Percentiles rank a stretch among this genome's conserved stretches.
Evolutionary conservation across 2,113 vertebrate species (phyloP).

Genomic region (Cairina moschata): DNA sequence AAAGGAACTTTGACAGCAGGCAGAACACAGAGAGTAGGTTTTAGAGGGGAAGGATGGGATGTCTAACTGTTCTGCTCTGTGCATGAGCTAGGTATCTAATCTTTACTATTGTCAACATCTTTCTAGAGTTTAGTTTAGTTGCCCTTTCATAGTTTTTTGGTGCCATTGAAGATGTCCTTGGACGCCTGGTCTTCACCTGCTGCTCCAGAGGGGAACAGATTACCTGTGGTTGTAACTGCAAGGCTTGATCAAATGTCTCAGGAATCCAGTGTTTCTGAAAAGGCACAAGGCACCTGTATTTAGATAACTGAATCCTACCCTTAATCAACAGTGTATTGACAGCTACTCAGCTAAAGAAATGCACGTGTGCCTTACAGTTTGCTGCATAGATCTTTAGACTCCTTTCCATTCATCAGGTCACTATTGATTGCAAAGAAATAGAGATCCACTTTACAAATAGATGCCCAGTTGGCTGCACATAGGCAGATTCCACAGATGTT

Average conservation of each 20-base stretch:
- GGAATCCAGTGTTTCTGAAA: background rate
- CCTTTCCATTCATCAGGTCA: background rate
- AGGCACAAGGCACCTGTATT: background rate
- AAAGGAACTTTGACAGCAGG: background rate
- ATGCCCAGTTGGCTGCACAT: background rate
- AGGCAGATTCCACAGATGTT: background rate
- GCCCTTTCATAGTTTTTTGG: background rate
- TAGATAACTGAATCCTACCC: background rate
- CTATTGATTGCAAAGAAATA: background rate
- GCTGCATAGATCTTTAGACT: background rate
- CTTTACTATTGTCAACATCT: background rate
- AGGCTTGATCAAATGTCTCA: background rate
- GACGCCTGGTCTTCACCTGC: background rate
- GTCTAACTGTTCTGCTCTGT: background rate
- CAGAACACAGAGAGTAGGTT: background rate
- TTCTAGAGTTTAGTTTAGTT: background rate
- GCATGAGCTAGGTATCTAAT: background rate
- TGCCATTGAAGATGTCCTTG: background rate
- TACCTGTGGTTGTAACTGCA: background rate
- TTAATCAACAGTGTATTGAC: background rate
- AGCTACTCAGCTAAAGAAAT: background rate
- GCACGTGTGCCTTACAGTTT: background rate
- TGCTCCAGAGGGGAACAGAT: background rate
- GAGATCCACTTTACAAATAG: background rate
- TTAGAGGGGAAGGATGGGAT: background rate